Base-by-base conservation (phyloP, 2,888 invertebrate genomes). In the Phortica magna region DNA sequence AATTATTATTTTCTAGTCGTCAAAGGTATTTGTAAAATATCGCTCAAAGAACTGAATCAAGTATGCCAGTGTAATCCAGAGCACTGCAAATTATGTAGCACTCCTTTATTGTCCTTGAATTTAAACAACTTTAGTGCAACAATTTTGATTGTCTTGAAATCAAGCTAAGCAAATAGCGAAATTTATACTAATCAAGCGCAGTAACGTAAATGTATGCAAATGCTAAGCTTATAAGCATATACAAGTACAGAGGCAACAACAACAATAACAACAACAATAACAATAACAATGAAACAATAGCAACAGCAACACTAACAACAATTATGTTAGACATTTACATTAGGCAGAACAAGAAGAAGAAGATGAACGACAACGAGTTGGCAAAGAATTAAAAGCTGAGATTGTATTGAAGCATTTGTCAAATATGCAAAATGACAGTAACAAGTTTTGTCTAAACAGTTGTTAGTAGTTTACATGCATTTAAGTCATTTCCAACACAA, bases 401-500 rank as follows among this genome's bases (percentile, higher is more conserved):
- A 55, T 71, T 22, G 43, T 64, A 31, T 48, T 59, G 72, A 75
- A 71, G 31, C 74, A 70, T 79, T 83, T 84, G 81, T 80, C 82
- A 81, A 82, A 83, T 84, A 84, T 84, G 81, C 82, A 83, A 84
- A 87, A 81, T 84, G 81, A 84, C 80, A 83, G 84, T 78, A 81
- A 75, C 80, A 87, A 87, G 84, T 87, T 87, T 88, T 88, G 80
- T 85, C 84, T 80, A 86, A 87, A 84, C 88, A 86, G 84, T 88
- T 85, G 87, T 82, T 82, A 76, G 79, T 80, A 79, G 81, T 83
- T 83, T 83, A 81, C 83, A 83, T 79, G 77, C 78, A 81, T 73
- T 79, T 81, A 81, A 81, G 76, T 78, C 74, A 57, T 6, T 57
- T 43, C 48, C 39, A 7, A 43, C 55, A 55, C 22, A 71, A n/a